Conservation (phyloP, 1,140 invertebrate genomes). For the Heterodera carotae region DNA sequence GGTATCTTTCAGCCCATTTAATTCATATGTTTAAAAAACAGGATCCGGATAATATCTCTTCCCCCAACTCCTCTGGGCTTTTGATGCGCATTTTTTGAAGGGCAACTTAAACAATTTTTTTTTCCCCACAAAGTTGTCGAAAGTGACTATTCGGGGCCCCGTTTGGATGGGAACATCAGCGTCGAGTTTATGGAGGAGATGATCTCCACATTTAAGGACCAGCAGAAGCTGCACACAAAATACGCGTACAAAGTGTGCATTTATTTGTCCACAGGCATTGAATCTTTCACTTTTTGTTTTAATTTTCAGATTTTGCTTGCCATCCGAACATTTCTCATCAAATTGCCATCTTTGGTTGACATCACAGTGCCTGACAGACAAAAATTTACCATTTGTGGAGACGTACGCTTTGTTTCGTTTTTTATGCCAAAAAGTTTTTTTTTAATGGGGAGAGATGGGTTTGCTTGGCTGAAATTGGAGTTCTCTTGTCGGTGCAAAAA, state of each 20-base stretch:
- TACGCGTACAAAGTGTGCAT: conserved; percentile 87
- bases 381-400: conserved; percentile 99
- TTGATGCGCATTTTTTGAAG: no score
- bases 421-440: no score
- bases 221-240: conserved; percentile 91
- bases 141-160: conserved; percentile 87
- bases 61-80: no score
- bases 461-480: no score
- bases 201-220: conserved; percentile 84
- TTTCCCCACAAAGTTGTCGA: conserved; percentile 72
- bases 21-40: no score
- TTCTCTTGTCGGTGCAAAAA: no score
- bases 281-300: conserved; percentile 18
- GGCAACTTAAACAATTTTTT: no score
- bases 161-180: conserved; percentile 81
- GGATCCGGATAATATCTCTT: no score
- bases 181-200: conserved; percentile 75
- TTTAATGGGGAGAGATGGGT: no score
- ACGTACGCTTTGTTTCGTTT: conserved; percentile 66
- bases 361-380: conserved; percentile 77
- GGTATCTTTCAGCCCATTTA: conserved; percentile 71
- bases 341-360: conserved; percentile 84
- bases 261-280: neutral
- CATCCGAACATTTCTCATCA: conserved; percentile 81
- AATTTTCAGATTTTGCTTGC: conserved; percentile 83